phyloP scores from a whole-genome alignment of 1,140 invertebrate species.

The Saccostrea glomerata region DNA sequence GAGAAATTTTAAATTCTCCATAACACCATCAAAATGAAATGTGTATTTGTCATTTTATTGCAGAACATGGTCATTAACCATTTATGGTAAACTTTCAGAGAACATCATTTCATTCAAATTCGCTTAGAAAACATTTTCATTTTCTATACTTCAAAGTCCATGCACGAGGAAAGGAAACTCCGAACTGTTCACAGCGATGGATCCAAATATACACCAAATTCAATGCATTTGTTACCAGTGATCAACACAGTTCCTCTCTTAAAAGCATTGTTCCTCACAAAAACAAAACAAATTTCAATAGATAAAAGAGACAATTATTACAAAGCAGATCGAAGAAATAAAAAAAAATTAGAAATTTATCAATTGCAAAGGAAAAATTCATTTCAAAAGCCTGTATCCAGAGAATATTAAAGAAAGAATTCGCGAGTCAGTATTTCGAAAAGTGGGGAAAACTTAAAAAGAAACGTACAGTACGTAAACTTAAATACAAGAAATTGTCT shows the following conservation, averaged over 20 bases:
- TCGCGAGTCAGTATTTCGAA: constrained; percentile 46
- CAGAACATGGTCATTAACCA: too few species aligned
- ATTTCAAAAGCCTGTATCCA: constrained; percentile 41
- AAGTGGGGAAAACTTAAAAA: background rate
- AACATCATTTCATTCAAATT: too few species aligned
- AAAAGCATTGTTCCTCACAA: background rate
- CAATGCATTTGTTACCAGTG: constrained; percentile 26
- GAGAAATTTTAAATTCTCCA: too few species aligned
- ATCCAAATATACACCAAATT: constrained; percentile 4
- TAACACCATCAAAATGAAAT: too few species aligned
- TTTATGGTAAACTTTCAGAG: too few species aligned
- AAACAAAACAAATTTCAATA: constrained; percentile 36
- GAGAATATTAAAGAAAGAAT: constrained; percentile 29
- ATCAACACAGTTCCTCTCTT: background rate
- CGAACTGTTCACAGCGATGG: constrained; percentile 28
- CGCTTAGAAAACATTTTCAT: background rate
- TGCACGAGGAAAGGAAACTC: background rate
- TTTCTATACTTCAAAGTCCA: constrained; percentile 45
- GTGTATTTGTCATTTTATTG: too few species aligned
- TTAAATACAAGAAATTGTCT: constrained; percentile 43
- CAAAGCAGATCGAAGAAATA: background rate
- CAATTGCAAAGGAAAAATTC: constrained; percentile 34
- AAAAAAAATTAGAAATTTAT: background rate
- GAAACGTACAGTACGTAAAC: background rate
- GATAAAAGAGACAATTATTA: constrained; percentile 15